Percentiles rank a stretch among this genome's conserved stretches.
phyloP scores from a whole-genome alignment of 2,113 vertebrate species.

The Megalops atlanticus region DNA sequence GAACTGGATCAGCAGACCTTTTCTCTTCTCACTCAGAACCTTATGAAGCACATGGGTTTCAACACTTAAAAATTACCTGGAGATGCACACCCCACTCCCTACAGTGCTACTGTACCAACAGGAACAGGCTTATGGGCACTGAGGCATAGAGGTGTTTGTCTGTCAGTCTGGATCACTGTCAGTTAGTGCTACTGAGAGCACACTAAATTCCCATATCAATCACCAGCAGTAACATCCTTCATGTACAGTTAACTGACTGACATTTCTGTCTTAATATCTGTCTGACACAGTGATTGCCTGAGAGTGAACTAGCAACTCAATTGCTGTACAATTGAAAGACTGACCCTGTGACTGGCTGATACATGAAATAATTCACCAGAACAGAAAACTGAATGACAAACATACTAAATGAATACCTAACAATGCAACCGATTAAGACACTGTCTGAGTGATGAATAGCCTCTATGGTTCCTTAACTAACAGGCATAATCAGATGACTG shows the following conservation, averaged over 20 bases:
- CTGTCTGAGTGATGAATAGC: background rate
- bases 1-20: constrained; percentile 56
- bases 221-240: background rate
- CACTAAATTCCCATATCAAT: background rate
- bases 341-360: background rate
- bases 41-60: constrained; percentile 27
- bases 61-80: constrained; percentile 43
- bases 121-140: background rate
- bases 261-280: background rate
- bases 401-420: background rate
- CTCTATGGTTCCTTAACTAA: background rate
- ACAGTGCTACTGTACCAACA: background rate
- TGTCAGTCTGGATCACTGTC: constrained; percentile 3
- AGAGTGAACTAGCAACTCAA: background rate
- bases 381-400: constrained; percentile 3
- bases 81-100: constrained; percentile 31
- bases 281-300: background rate
- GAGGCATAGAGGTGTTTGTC: background rate
- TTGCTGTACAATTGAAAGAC: background rate
- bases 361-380: background rate
- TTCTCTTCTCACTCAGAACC: constrained; percentile 83
- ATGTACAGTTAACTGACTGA: background rate
- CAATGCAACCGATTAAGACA: background rate
- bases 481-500: background rate
- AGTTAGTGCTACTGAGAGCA: background rate